Conservation (phyloP, 2,113 vertebrate genomes). For the Sula dactylatra region DNA sequence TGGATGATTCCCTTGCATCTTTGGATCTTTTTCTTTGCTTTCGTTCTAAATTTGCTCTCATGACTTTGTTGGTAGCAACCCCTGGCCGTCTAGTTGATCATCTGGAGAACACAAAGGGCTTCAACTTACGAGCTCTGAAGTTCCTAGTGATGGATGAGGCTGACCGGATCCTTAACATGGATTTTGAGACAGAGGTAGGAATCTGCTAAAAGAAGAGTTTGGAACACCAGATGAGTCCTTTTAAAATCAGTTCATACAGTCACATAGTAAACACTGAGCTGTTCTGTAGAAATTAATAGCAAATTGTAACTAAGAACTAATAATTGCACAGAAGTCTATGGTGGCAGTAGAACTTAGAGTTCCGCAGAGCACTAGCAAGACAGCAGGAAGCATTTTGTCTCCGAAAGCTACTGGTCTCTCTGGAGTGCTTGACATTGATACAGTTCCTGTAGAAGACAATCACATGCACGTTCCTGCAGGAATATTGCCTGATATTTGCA, state of each 20-base stretch:
- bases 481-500: neutral
- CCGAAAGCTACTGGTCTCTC: neutral
- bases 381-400: neutral
- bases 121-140: conserved; percentile 89
- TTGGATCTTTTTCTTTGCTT: neutral
- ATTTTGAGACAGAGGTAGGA: conserved; percentile 95
- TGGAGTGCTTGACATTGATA: neutral
- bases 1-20: neutral
- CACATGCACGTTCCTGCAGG: fast-evolving
- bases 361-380: neutral
- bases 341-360: neutral
- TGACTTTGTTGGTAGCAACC: conserved; percentile 80
- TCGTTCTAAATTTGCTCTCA: neutral
- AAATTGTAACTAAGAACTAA: neutral
- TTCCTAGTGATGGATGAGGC: conserved; percentile 98
- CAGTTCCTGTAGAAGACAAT: neutral
- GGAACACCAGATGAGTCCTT: neutral
- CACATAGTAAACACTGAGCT: neutral
- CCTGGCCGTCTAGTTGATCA: conserved; percentile 95
- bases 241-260: neutral
- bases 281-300: neutral
- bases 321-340: neutral
- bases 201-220: neutral
- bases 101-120: conserved; percentile 97
- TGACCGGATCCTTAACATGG: conserved; percentile 97